phyloP scores from a whole-genome alignment of 2,797 vertebrate species.

The Halcyon smyrnensis region DNA sequence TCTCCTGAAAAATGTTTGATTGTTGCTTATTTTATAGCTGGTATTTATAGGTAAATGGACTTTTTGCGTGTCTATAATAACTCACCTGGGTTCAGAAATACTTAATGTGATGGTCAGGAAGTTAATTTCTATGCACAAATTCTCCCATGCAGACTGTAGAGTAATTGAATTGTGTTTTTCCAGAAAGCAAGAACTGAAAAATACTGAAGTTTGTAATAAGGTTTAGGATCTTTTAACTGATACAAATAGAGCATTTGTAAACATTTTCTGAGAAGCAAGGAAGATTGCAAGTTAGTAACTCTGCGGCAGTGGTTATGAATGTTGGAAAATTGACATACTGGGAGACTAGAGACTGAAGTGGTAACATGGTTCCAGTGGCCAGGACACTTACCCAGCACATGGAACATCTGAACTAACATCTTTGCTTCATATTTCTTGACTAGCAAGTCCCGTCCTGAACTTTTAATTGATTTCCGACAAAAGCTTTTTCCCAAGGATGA shows the following conservation, averaged over 20 bases:
- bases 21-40: neutral
- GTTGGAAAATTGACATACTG: neutral
- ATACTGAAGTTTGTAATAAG: neutral
- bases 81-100: neutral
- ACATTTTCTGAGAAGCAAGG: neutral
- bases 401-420: neutral
- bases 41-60: neutral
- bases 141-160: neutral
- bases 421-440: neutral
- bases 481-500: neutral
- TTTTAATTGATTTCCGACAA: neutral
- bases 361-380: neutral
- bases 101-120: neutral
- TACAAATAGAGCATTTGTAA: neutral
- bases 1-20: neutral
- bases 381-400: neutral
- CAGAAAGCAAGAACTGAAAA: neutral
- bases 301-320: neutral
- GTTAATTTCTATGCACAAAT: neutral
- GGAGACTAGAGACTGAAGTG: neutral
- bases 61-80: neutral
- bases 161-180: neutral
- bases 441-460: neutral
- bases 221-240: neutral
- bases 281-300: neutral